These are phyloP conservation scores for Eupithecia tripunctaria DNA, from an alignment of 2,888 invertebrate genomes.

Conservation along the genomic window DNA sequence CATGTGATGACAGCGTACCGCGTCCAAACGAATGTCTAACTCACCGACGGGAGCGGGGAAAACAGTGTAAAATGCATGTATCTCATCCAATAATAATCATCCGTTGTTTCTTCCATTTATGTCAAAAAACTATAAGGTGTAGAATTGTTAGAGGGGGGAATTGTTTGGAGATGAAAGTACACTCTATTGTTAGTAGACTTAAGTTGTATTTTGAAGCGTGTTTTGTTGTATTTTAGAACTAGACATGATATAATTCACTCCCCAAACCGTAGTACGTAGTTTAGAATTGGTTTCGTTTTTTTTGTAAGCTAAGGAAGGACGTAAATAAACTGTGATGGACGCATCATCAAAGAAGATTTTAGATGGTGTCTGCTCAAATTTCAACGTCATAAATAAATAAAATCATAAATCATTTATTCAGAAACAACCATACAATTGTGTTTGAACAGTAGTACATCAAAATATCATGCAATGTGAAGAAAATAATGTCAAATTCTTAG, in stretches of 20 bases:
- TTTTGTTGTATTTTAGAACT: background rate
- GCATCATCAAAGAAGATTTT: background rate
- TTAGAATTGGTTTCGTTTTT: background rate
- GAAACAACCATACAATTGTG: too few species aligned
- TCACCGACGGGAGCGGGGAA: background rate
- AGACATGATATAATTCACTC: background rate
- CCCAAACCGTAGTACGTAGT: background rate
- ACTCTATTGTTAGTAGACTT: background rate
- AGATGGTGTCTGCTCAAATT: background rate
- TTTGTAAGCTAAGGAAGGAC: background rate
- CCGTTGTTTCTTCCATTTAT: background rate
- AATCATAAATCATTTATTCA: too few species aligned
- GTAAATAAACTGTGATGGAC: background rate
- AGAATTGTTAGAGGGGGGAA: background rate
- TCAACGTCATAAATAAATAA: too few species aligned
- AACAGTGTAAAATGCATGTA: conserved; percentile 1
- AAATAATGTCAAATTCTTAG: too few species aligned
- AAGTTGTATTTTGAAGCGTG: background rate
- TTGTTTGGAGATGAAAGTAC: background rate
- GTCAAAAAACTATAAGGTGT: background rate
- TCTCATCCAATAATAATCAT: background rate
- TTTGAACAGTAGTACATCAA: too few species aligned
- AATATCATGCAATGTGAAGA: too few species aligned
- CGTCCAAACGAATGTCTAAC: background rate
- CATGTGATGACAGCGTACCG: conserved; percentile 6